phyloP scores from a whole-genome alignment of 1,140 invertebrate species.

The Pentalonia nigronervosa region DNA sequence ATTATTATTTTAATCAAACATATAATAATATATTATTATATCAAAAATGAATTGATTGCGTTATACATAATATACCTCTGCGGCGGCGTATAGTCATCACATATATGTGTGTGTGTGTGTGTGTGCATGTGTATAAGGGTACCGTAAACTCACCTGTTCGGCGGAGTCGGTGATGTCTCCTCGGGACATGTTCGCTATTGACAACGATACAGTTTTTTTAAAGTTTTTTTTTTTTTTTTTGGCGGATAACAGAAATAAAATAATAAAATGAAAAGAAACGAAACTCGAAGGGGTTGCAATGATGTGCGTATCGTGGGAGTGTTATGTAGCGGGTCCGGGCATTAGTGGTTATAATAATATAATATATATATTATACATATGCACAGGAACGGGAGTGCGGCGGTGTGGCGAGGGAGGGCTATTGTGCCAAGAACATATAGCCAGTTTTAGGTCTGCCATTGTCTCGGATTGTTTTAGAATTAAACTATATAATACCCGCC shows the following conservation, averaged over 20 bases:
- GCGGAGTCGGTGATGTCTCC: neutral
- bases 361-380: neutral
- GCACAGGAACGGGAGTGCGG: neutral
- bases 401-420: conserved; percentile 21
- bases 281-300: conserved; percentile 42
- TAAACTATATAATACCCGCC: conserved; percentile 54
- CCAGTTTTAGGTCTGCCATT: conserved; percentile 58
- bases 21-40: neutral
- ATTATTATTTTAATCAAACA: conserved; percentile 36
- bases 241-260: neutral
- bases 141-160: conserved; percentile 24
- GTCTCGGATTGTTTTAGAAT: conserved; percentile 58
- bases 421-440: conserved; percentile 57
- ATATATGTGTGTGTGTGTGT: neutral
- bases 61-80: neutral
- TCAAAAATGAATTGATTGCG: neutral
- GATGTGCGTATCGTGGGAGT: conserved; percentile 50
- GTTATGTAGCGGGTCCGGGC: conserved; percentile 45
- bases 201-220: conserved; percentile 41
- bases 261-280: conserved; percentile 39
- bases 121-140: neutral
- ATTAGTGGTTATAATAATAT: conserved; percentile 45
- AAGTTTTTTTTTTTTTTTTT: conserved; percentile 8
- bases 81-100: neutral
- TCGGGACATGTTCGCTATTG: conserved; percentile 37